Evolutionary conservation across 2,888 invertebrate species (phyloP).

Genomic region (Laspeyria flexula): DNA sequence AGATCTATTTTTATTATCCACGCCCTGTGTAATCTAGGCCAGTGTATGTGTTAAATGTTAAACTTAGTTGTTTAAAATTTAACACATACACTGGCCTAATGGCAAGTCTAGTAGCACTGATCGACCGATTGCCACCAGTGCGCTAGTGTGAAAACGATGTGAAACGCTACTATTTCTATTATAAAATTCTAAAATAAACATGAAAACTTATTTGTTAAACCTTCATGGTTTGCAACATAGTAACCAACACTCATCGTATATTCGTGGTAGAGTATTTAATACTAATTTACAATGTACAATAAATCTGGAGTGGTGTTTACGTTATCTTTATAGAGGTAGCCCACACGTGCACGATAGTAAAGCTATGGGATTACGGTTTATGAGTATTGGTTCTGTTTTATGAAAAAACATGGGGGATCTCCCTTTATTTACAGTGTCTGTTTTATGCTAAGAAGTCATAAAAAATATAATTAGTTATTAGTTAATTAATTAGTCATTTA

Average conservation of each 20-base stretch:
- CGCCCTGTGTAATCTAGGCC: too few relatives aligned
- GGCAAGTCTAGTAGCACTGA: too few relatives aligned
- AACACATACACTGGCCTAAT: too few relatives aligned
- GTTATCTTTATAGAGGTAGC: slow-evolving; percentile 44
- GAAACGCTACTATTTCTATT: too few relatives aligned
- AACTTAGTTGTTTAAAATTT: too few relatives aligned
- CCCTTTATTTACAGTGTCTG: background rate
- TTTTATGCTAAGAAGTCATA: background rate
- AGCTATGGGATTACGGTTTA: slow-evolving; percentile 43
- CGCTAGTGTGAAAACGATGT: too few relatives aligned
- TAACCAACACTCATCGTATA: background rate
- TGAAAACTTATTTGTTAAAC: background rate
- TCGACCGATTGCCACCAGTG: too few relatives aligned
- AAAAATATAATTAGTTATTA: background rate
- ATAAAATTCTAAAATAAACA: too few relatives aligned
- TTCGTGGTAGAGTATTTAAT: slow-evolving; percentile 30
- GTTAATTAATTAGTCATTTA: too few relatives aligned
- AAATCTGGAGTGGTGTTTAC: slow-evolving; percentile 47
- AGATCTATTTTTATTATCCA: too few relatives aligned
- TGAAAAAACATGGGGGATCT: slow-evolving; percentile 12
- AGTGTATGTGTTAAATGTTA: too few relatives aligned
- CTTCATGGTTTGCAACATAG: background rate
- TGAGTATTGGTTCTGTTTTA: slow-evolving; percentile 24
- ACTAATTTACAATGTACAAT: slow-evolving; percentile 49
- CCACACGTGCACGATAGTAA: slow-evolving; percentile 47